Conservation (phyloP, 2,888 invertebrate species). For the Germaria angustata region DNA sequence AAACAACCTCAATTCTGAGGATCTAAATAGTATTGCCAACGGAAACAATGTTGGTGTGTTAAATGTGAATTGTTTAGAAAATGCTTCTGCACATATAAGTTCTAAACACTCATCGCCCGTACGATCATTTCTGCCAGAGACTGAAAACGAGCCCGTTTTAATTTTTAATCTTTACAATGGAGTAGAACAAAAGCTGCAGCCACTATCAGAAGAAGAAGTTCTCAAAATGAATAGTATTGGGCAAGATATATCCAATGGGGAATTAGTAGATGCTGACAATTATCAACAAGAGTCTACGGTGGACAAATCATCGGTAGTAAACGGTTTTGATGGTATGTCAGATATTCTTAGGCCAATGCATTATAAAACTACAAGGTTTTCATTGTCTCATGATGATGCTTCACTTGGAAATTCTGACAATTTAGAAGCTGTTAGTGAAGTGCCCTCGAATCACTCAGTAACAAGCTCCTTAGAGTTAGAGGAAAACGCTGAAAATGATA, state of each 20-base stretch:
- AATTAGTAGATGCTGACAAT: conserved; percentile 71
- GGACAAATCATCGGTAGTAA: conserved; percentile 71
- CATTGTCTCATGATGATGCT: conserved; percentile 94
- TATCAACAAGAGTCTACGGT: conserved; percentile 72
- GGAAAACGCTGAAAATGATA: conserved; percentile 93
- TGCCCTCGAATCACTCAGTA: conserved; percentile 96
- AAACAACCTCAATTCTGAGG: conserved; percentile 20
- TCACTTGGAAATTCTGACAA: conserved; percentile 96
- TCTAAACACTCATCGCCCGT: conserved; percentile 71
- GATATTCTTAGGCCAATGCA: conserved; percentile 79
- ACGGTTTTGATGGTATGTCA: conserved; percentile 74
- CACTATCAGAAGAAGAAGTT: conserved; percentile 85
- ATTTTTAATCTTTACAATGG: conserved; percentile 85
- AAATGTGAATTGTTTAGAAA: conserved; percentile 39
- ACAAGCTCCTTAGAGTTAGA: conserved; percentile 94
- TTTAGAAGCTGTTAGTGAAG: conserved; percentile 96
- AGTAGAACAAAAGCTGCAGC: conserved; percentile 84
- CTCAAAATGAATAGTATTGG: conserved; percentile 80
- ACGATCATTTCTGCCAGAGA: conserved; percentile 67
- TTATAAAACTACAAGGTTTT: conserved; percentile 86
- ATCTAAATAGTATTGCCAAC: conserved; percentile 46
- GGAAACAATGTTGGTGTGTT: conserved; percentile 44
- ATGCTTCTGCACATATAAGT: conserved; percentile 32
- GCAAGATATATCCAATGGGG: conserved; percentile 73
- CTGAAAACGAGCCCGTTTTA: conserved; percentile 82